phyloP scores from a whole-genome alignment of 2,113 vertebrate genomes.

The Hucho hucho region DNA sequence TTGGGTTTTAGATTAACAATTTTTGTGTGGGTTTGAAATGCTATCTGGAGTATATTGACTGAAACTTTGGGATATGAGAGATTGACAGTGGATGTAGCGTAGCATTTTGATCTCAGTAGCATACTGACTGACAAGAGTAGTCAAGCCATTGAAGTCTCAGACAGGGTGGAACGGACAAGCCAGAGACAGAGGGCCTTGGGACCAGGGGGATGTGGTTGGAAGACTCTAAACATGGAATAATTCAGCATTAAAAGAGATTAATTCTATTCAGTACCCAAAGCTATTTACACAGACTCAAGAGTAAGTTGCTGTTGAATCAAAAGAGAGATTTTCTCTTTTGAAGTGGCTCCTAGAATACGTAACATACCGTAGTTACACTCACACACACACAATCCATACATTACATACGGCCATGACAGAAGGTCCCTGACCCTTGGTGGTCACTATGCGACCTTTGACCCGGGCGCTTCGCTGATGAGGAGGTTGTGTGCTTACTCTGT shows the following conservation, averaged over 20 bases:
- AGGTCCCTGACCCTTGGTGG: constrained; percentile 34
- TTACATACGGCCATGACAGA: not conserved
- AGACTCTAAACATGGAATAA: constrained; percentile 25
- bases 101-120: constrained; percentile 46
- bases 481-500: constrained; percentile 51
- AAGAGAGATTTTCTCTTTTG: too few relatives aligned
- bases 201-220: constrained; percentile 21
- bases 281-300: too few relatives aligned
- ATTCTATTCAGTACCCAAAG: not conserved
- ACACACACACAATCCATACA: not conserved
- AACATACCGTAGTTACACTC: too few relatives aligned
- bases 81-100: constrained; percentile 38
- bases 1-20: too few relatives aligned
- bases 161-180: constrained; percentile 38
- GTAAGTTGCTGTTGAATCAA: too few relatives aligned
- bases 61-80: not conserved
- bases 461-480: constrained; percentile 36
- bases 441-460: constrained; percentile 55
- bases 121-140: constrained; percentile 41
- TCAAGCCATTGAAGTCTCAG: constrained; percentile 45
- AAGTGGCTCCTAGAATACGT: too few relatives aligned
- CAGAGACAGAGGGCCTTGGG: constrained; percentile 1
- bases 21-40: not conserved
- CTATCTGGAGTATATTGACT: constrained; percentile 14
- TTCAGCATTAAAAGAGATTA: not conserved